Evolutionary conservation across 2,888 invertebrate species (phyloP), one percentile per base, ranked within the genome.

Genomic region (Eilema sororculum): DNA sequence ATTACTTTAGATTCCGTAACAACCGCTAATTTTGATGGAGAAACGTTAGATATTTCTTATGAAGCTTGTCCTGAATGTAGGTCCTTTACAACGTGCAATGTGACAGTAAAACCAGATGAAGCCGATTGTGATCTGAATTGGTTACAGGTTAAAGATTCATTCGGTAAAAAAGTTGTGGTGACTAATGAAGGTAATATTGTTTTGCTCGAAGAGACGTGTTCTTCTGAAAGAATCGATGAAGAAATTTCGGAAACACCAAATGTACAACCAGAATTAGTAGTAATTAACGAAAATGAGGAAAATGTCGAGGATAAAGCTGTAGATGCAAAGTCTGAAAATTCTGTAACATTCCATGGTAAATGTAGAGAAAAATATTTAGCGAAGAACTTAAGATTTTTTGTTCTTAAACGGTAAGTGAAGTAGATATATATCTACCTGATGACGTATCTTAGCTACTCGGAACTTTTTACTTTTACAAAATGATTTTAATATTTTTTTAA

Each of bases 71-170:
- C 82, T 2, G 86, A 91, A 75, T 93, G 93, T 75, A 77, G 80
- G 22, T 86, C 90, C 30, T 86, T 80, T 68, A 93, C 93, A 12
- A 87, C 82, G 2, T 91, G 92, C 76, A 84, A 87, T 52, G 83
- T 94, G 52, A 91, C 87, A 82, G 87, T 94, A 57, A 86, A 82
- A 78, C 60, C 81, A 9, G 82, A 86, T 37, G 86, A 88, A 10
- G 82, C 85, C 30, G 86, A 88, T 58, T 63, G 62, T 57, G 86
- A 90, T 56, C 83, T 86, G 66, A 76, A 78, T 68, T 95, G 94
- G 95, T 75, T 94, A n/a, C 87, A 79, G 73, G 87, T 94, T 87
- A 90, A 86, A 72, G 95, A 95, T 83, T 94, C 94, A 0, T 93
- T 90, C 80, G 79, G 82, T 33, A 92, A 92, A 74, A 87, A 84